phyloP scores from a whole-genome alignment of 2,797 vertebrate genomes.

The Chiroxiphia lanceolata region DNA sequence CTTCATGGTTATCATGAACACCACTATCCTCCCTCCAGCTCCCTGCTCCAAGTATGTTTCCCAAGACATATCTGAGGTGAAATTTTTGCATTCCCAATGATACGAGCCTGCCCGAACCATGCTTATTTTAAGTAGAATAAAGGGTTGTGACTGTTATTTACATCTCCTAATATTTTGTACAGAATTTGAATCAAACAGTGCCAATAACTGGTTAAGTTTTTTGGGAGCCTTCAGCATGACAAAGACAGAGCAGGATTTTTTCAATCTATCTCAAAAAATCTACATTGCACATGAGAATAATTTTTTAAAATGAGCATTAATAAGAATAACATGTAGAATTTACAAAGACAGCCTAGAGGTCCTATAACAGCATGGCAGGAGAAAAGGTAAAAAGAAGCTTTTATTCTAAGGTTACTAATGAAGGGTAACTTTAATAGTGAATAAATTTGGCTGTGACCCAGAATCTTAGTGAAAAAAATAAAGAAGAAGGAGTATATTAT shows the following conservation, averaged over 20 bases:
- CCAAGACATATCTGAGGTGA: background rate
- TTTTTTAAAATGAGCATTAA: background rate
- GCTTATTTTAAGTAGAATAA: background rate
- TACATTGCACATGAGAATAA: background rate
- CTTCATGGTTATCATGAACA: background rate
- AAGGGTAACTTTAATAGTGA: conserved; percentile 54
- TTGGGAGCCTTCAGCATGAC: background rate
- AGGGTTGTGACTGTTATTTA: background rate
- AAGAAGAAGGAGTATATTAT: conserved; percentile 8
- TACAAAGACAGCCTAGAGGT: background rate
- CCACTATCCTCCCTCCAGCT: background rate
- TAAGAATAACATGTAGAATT: conserved; percentile 47
- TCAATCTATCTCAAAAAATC: background rate
- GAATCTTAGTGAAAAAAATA: conserved; percentile 34
- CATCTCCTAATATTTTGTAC: background rate
- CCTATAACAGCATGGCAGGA: background rate
- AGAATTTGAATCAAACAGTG: background rate
- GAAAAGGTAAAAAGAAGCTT: conserved; percentile 60
- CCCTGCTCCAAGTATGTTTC: background rate
- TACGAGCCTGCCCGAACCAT: background rate
- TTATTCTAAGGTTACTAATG: conserved; percentile 28
- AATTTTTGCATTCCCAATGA: background rate
- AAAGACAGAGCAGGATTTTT: background rate
- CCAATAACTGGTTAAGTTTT: background rate
- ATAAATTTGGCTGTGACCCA: conserved; percentile 50